Evolutionary conservation across 2,888 invertebrate genomes (phyloP).

Genomic region (Mactromeris polynyma): DNA sequence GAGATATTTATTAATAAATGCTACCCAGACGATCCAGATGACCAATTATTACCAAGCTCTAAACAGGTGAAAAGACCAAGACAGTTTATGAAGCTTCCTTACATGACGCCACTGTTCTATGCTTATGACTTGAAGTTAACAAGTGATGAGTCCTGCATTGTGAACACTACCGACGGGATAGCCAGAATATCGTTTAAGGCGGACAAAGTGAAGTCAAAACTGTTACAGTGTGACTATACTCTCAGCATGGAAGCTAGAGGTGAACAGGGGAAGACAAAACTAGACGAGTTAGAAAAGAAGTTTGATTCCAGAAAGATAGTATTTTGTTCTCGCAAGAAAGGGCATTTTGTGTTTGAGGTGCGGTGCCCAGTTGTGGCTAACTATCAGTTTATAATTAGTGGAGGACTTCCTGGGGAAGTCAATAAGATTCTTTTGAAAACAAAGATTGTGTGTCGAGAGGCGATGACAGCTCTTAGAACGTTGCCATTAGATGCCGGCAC

Average conservation of each 20-base stretch:
- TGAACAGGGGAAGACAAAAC: not conserved
- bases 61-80: constrained; percentile 44
- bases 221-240: constrained; percentile 9
- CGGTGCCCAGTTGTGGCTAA: constrained; percentile 46
- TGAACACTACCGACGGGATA: constrained; percentile 43
- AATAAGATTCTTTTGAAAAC: constrained; percentile 34
- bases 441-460: constrained; percentile 50
- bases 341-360: constrained; percentile 54
- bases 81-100: constrained; percentile 50
- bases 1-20: constrained; percentile 56
- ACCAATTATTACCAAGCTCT: constrained; percentile 52
- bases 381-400: constrained; percentile 43
- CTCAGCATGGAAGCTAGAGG: not conserved
- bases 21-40: constrained; percentile 43
- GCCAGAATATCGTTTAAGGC: constrained; percentile 50
- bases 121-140: constrained; percentile 44
- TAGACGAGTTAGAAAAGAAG: not conserved
- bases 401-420: constrained; percentile 19
- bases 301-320: constrained; percentile 39
- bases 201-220: constrained; percentile 35
- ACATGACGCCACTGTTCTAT: constrained; percentile 43
- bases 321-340: constrained; percentile 50
- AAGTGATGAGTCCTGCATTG: constrained; percentile 52
- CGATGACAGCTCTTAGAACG: not conserved
- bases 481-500: constrained; percentile 37